These are phyloP conservation scores for Sebastes paucispinis DNA, from an alignment of 2,797 vertebrate species.

Conservation along the genomic window DNA sequence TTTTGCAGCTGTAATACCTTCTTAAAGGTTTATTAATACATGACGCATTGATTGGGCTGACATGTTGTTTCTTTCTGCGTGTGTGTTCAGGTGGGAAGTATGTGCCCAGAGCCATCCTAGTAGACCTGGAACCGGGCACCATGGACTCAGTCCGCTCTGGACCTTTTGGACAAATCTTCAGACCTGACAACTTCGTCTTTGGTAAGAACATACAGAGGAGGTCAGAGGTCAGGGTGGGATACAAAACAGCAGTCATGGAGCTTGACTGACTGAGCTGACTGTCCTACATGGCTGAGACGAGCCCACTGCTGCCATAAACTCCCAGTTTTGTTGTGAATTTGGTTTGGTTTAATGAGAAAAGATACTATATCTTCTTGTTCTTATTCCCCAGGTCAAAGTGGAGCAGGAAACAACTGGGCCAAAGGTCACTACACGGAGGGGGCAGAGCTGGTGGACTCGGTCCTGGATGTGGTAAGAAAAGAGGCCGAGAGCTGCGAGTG, in stretches of 20 bases:
- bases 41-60: not conserved
- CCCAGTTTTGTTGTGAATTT: no score
- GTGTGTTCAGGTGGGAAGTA: slow-evolving; percentile 87
- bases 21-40: not conserved
- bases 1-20: not conserved
- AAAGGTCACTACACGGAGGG: slow-evolving; percentile 82
- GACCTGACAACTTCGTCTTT: slow-evolving; percentile 92
- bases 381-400: slow-evolving; percentile 81
- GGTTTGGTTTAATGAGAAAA: not conserved
- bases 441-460: slow-evolving; percentile 79
- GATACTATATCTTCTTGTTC: not conserved
- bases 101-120: slow-evolving; percentile 89
- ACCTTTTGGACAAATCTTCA: slow-evolving; percentile 86
- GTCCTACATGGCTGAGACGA: not conserved
- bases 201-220: slow-evolving; percentile 67
- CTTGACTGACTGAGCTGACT: not conserved
- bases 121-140: slow-evolving; percentile 90
- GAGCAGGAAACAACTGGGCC: slow-evolving; percentile 85
- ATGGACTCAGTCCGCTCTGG: slow-evolving; percentile 92
- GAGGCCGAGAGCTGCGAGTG: slow-evolving; percentile 81
- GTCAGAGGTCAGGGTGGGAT: not conserved
- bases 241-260: not conserved
- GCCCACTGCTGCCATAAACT: not conserved
- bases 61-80: not conserved
- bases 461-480: slow-evolving; percentile 80